phyloP scores from a whole-genome alignment of 2,113 vertebrate genomes.

The Lycocorax pyrrhopterus region DNA sequence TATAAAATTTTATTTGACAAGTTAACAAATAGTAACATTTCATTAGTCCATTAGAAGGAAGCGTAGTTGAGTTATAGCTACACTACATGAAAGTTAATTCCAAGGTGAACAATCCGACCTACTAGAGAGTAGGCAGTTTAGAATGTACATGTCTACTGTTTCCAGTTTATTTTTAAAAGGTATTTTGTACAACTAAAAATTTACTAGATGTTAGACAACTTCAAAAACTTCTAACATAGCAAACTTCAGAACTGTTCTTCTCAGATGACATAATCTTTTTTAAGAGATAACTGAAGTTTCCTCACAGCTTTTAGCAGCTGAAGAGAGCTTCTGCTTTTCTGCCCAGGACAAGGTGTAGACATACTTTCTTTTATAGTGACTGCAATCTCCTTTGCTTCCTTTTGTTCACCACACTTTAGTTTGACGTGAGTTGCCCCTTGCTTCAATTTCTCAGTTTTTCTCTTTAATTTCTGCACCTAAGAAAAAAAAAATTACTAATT shows the following conservation, averaged over 20 bases:
- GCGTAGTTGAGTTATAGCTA: background rate
- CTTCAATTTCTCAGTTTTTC: slow-evolving; percentile 64
- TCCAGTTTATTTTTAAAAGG: background rate
- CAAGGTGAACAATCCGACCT: background rate
- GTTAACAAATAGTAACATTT: background rate
- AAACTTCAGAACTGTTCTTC: slow-evolving; percentile 68
- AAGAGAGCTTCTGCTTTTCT: slow-evolving; percentile 66
- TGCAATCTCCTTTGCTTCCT: slow-evolving; percentile 43
- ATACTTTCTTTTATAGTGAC: slow-evolving; percentile 46
- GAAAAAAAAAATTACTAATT: slow-evolving; percentile 4
- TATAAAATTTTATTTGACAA: slow-evolving; percentile 5
- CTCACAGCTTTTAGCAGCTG: slow-evolving; percentile 76
- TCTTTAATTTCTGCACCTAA: slow-evolving; percentile 79
- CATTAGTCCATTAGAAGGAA: background rate
- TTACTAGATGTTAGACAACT: background rate
- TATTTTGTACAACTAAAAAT: background rate
- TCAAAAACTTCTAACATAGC: background rate
- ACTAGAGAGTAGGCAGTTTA: background rate
- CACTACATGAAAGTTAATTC: background rate
- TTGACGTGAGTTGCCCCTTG: slow-evolving; percentile 12
- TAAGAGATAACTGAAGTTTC: slow-evolving; percentile 79
- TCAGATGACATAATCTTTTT: slow-evolving; percentile 79
- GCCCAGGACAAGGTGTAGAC: slow-evolving; percentile 38
- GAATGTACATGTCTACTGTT: background rate
- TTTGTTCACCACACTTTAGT: slow-evolving; percentile 2